phyloP scores from a whole-genome alignment of 2,888 invertebrate genomes.

The Chloroclysta siterata region DNA sequence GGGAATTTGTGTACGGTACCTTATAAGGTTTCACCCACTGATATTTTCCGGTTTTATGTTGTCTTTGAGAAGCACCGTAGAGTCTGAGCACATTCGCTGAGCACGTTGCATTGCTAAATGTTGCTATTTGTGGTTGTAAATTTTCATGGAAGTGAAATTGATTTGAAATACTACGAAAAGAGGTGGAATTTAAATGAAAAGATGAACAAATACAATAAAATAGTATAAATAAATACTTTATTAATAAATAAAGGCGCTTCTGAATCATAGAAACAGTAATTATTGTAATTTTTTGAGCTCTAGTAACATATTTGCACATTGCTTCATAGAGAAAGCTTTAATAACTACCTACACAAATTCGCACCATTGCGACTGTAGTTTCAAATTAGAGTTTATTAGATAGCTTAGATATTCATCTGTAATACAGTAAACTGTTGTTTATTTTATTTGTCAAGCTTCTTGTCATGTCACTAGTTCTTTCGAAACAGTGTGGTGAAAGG shows the following conservation, averaged over 20 bases:
- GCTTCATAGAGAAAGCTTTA: constrained; percentile 61
- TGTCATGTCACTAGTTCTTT: too few species aligned
- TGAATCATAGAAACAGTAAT: not conserved
- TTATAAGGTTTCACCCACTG: constrained; percentile 85
- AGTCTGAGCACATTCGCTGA: constrained; percentile 32
- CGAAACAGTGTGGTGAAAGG: too few species aligned
- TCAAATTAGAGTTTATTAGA: constrained; percentile 36
- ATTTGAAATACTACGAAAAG: not conserved
- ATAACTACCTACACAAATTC: constrained; percentile 83
- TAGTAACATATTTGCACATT: constrained; percentile 20
- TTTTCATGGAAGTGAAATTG: constrained; percentile 17
- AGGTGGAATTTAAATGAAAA: not conserved
- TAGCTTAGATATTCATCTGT: constrained; percentile 31
- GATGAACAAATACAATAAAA: not conserved
- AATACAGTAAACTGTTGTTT: not conserved
- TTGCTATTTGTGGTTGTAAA: constrained; percentile 20
- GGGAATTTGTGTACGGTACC: constrained; percentile 85
- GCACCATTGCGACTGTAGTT: constrained; percentile 60
- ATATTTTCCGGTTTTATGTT: constrained; percentile 65
- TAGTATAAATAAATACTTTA: not conserved
- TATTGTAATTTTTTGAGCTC: not conserved
- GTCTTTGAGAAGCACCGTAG: constrained; percentile 72
- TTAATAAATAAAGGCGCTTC: not conserved
- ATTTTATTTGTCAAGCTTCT: not conserved
- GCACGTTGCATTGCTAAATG: constrained; percentile 45